phyloP scores from a whole-genome alignment of 2,888 invertebrate genomes.

The Tetropium fuscum region DNA sequence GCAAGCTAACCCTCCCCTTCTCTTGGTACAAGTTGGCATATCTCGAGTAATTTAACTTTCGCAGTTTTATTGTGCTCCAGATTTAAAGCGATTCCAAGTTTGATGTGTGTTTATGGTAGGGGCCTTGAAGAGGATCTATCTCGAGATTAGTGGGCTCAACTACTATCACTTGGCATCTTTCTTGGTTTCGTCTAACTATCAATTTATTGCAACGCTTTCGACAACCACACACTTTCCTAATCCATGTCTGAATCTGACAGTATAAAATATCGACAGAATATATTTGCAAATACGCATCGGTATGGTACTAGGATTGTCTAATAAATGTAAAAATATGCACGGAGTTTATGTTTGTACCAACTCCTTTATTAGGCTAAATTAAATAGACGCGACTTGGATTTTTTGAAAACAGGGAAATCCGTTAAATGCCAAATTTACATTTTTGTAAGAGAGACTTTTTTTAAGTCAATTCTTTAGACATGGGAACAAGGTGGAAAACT shows the following conservation, averaged over 20 bases:
- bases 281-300: constrained; percentile 41
- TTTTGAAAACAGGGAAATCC: too few relatives aligned
- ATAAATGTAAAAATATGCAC: constrained; percentile 11
- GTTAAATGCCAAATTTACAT: too few relatives aligned
- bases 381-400: too few relatives aligned
- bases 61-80: constrained; percentile 22
- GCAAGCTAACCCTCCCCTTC: too few relatives aligned
- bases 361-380: too few relatives aligned
- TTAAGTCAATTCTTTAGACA: too few relatives aligned
- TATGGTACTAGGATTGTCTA: not conserved
- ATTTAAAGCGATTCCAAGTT: constrained; percentile 30
- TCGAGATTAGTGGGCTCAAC: constrained; percentile 42
- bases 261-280: constrained; percentile 38
- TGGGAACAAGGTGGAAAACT: too few relatives aligned
- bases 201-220: constrained; percentile 45
- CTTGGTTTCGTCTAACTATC: constrained; percentile 40
- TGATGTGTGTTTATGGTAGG: constrained; percentile 39
- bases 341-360: too few relatives aligned
- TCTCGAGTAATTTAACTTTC: constrained; percentile 22
- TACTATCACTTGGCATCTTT: constrained; percentile 41
- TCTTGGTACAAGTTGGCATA: constrained; percentile 1
- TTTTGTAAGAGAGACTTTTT: too few relatives aligned
- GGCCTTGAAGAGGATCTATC: constrained; percentile 37
- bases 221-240: constrained; percentile 47
- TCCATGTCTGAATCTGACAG: constrained; percentile 39